Base-by-base conservation (phyloP, 2,888 invertebrate genomes). In the Abrostola triplasia region DNA sequence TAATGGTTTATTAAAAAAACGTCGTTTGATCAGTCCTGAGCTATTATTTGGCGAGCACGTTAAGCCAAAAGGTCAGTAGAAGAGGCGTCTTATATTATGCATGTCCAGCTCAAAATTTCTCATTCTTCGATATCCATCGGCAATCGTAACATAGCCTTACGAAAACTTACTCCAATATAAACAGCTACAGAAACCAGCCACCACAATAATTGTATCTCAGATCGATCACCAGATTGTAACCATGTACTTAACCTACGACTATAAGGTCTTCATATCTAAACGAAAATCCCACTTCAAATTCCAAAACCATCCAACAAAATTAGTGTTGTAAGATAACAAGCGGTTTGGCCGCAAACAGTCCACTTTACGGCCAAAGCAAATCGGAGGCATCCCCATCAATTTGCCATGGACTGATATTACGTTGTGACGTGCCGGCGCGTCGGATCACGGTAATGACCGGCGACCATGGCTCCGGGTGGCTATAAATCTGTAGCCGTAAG, bases 401-500 rank as follows among this genome's bases (percentile, higher is more conserved):
- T 76, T 71, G 67, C 68, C 62, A 59, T 61, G 78, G 75, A 64
- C 74, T 73, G 76, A 82, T 85, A 87, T 87, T 85, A 84, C 79
- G 67, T 64, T 62, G 74, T 69, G 80, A 80, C 82, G 77, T 81
- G 83, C 81, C 71, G 82, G 78, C 71, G 79, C 68, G 82, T 77
- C 76, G 84, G 66, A 84, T 85, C 84, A 83, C 80, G 74, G 79
- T 84, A 87, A 87, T 86, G 79, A 76, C 70, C 69, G 67, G 67
- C 61, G 71, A 70, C 73, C 76, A 71, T 67, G 68, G 79, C 85
- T 77, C 51, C 75, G 54, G 84, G 84, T 75, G 68, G 58, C 68
- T 67, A 84, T 86, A 85, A 86, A 86, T 86, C 84, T 84, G 82
- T 67, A 64, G 70, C 55, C 57, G 68, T 85, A 83, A 87, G 84